A percentile compares a stretch with the other conserved stretches of the same genome.
Evolutionary conservation across 1,140 invertebrate species (phyloP).

Genomic region (Heliconius himera): DNA sequence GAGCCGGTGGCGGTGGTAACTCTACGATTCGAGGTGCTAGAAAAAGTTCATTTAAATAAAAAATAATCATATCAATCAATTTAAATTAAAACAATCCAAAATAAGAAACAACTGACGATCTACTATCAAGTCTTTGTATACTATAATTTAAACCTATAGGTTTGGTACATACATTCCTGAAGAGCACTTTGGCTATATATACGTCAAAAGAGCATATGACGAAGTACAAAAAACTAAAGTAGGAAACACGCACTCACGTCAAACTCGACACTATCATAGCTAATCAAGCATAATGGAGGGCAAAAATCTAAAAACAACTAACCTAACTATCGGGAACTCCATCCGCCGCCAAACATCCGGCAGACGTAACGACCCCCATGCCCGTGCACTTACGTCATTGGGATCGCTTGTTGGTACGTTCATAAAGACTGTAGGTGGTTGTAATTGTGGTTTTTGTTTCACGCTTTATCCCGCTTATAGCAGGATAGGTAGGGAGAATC

Average conservation of each 20-base stretch:
- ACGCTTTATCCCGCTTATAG: not conserved
- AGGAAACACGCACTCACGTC: not conserved
- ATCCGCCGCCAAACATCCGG: conserved; percentile 34
- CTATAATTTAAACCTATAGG: no score
- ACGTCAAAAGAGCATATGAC: not conserved
- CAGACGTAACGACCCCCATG: conserved; percentile 25
- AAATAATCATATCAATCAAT: no score
- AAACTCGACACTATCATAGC: conserved; percentile 5
- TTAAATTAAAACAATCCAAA: not conserved
- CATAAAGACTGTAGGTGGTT: not conserved
- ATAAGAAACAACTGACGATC: not conserved
- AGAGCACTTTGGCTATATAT: not conserved
- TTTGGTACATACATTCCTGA: no score
- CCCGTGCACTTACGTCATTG: conserved; percentile 24
- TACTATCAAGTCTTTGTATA: no score
- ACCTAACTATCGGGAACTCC: conserved; percentile 30
- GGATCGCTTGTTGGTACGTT: not conserved
- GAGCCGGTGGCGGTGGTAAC: no score
- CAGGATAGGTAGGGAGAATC: no score
- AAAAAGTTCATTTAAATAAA: no score
- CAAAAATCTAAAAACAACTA: conserved; percentile 30
- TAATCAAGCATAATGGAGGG: conserved; percentile 10
- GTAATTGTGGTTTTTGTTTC: not conserved
- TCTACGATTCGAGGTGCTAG: no score
- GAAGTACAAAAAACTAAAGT: not conserved